Evolutionary conservation across 1,140 invertebrate species (phyloP).

Genomic region (Drosophila bipectinata): DNA sequence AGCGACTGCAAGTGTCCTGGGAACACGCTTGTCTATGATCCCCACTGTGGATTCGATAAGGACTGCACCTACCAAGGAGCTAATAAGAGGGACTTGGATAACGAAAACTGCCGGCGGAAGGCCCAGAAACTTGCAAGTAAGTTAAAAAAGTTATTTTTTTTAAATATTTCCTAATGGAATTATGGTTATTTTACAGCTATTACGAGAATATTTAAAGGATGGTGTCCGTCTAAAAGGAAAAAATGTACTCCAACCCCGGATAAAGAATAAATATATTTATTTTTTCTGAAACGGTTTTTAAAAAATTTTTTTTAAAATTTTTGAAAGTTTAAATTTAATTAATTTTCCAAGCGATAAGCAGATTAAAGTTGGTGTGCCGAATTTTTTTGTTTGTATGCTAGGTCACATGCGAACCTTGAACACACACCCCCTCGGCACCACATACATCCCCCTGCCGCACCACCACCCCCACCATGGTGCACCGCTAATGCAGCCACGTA

Average conservation of each 20-base stretch:
- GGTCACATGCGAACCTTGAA: conserved; percentile 80
- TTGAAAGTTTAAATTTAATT: too few species aligned
- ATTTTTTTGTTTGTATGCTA: conserved; percentile 46
- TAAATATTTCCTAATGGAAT: too few species aligned
- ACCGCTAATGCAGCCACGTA: conserved; percentile 50
- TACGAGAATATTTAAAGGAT: background rate
- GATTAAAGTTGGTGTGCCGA: conserved; percentile 11
- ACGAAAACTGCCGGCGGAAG: background rate
- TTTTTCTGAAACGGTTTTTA: too few species aligned
- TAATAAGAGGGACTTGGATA: background rate
- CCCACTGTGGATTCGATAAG: background rate
- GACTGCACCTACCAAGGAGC: background rate
- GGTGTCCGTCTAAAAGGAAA: background rate
- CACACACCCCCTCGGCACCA: conserved; percentile 19
- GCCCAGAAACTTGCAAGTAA: background rate
- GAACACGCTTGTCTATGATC: background rate
- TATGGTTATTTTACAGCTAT: background rate
- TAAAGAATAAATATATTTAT: too few species aligned
- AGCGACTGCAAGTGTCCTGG: background rate
- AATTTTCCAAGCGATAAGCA: too few species aligned
- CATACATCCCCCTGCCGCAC: background rate
- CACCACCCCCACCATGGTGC: background rate
- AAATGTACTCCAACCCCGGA: background rate
- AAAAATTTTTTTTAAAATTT: too few species aligned
- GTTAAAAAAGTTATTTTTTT: background rate